Conservation (phyloP, 2,113 vertebrate species). For the Otis tarda region DNA sequence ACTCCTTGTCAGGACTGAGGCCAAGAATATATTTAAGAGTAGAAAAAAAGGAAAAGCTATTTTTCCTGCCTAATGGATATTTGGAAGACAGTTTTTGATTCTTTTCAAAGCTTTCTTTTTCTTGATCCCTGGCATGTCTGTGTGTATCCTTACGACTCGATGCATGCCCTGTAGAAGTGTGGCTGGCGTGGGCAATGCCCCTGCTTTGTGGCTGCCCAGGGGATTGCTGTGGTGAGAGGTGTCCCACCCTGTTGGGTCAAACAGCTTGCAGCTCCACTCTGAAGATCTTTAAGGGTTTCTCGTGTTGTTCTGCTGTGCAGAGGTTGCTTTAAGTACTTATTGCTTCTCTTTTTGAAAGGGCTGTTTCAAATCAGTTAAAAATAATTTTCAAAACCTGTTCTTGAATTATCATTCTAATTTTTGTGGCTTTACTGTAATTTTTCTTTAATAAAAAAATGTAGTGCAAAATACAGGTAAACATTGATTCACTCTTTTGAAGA, state of each 20-base stretch:
- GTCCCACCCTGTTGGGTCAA: background rate
- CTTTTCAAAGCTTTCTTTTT: background rate
- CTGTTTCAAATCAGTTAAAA: background rate
- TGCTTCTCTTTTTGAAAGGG: background rate
- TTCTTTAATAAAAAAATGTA: background rate
- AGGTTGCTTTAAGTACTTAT: background rate
- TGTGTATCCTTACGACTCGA: background rate
- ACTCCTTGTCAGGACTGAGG: background rate
- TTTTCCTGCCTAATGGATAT: background rate
- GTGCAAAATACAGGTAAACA: background rate
- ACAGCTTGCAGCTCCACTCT: background rate
- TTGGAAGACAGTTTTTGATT: background rate
- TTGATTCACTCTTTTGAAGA: background rate
- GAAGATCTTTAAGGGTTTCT: background rate
- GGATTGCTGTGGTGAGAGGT: background rate
- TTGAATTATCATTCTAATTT: background rate
- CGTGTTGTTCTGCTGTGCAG: background rate
- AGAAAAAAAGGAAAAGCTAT: background rate
- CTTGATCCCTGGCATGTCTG: fast-evolving
- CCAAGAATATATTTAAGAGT: background rate
- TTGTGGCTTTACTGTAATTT: background rate
- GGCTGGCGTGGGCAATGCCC: background rate
- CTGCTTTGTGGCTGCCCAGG: background rate
- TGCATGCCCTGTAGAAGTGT: background rate
- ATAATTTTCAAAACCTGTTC: background rate